Evolutionary conservation across 2,797 vertebrate genomes (phyloP).

Genomic region (Iguana delicatissima): DNA sequence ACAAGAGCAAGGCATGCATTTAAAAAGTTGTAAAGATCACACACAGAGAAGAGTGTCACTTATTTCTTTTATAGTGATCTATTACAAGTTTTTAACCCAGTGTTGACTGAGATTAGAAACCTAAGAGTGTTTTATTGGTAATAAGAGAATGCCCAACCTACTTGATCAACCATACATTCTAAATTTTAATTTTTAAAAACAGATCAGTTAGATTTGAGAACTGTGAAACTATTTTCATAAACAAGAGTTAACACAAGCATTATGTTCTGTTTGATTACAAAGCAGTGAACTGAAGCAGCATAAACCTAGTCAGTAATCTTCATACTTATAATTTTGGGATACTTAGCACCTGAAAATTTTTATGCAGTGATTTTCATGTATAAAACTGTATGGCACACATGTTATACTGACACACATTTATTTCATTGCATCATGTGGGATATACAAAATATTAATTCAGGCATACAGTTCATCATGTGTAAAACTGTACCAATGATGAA

Average conservation of each 20-base stretch:
- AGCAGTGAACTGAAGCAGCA: not conserved
- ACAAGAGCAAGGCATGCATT: not conserved
- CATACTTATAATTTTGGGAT: not conserved
- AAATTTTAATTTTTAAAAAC: not conserved
- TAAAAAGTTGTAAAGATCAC: not conserved
- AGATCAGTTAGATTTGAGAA: not conserved
- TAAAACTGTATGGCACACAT: not conserved
- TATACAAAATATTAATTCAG: not conserved
- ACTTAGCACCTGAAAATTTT: not conserved
- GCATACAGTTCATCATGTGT: not conserved
- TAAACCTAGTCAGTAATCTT: not conserved
- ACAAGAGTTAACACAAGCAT: not conserved
- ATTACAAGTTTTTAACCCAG: not conserved
- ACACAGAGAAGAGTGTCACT: not conserved
- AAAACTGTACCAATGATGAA: not conserved
- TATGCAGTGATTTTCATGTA: not conserved
- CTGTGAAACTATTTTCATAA: conserved; percentile 5
- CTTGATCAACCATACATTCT: not conserved
- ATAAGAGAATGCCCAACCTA: not conserved
- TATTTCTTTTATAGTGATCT: not conserved
- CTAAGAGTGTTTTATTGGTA: not conserved
- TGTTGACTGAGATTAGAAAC: not conserved
- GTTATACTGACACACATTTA: not conserved
- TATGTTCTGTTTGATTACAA: not conserved
- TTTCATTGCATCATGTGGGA: not conserved